phyloP scores from a whole-genome alignment of 2,888 invertebrate species.

The Caenorhabditis sp. region DNA sequence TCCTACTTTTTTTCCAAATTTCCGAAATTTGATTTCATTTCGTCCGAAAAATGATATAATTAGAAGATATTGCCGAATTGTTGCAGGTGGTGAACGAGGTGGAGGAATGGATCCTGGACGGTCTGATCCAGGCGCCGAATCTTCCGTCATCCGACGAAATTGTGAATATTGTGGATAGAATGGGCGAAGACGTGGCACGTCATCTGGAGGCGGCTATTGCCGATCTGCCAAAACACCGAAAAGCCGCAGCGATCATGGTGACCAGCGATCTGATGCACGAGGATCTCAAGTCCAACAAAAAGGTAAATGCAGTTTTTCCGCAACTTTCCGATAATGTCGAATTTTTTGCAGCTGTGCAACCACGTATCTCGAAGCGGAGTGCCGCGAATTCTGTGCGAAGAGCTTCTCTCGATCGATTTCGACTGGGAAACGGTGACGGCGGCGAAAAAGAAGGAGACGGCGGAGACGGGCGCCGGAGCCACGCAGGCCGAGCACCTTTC shows the following conservation, averaged over 20 bases:
- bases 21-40: neutral
- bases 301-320: conserved; percentile 19
- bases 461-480: neutral
- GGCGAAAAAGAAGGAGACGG: conserved; percentile 1
- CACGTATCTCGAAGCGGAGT: conserved; percentile 58
- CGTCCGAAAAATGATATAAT: too few relatives aligned
- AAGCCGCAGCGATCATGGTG: conserved; percentile 53
- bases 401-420: conserved; percentile 49
- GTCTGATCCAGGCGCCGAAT: conserved; percentile 7
- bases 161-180: conserved; percentile 49
- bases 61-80: too few relatives aligned
- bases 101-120: conserved; percentile 57
- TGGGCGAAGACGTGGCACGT: conserved; percentile 56
- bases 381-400: conserved; percentile 54
- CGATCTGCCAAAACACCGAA: conserved; percentile 56
- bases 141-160: conserved; percentile 47
- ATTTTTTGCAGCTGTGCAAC: conserved; percentile 12
- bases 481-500: conserved; percentile 27
- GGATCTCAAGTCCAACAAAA: conserved; percentile 60
- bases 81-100: conserved; percentile 49
- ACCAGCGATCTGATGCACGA: conserved; percentile 59
- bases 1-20: too few relatives aligned
- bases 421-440: conserved; percentile 49
- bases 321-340: neutral
- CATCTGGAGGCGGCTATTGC: conserved; percentile 49